Conservation (phyloP, 92 coral and sea anemone genomes). For the Phenganax subtilis region DNA sequence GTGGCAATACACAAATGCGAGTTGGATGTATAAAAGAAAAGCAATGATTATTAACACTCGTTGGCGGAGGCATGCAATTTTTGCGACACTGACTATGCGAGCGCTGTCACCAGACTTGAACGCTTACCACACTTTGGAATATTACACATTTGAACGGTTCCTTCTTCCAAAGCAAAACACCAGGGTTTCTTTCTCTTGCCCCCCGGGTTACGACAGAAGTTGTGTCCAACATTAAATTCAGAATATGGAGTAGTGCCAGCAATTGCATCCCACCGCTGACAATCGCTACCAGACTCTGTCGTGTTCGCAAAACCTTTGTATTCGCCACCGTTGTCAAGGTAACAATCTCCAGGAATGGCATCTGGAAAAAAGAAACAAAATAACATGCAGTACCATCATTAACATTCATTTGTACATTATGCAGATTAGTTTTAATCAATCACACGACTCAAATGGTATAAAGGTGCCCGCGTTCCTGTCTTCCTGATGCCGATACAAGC, state of each 20-base stretch:
- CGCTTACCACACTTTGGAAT: constrained; percentile 82
- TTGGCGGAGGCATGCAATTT: background rate
- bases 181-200: constrained; percentile 80
- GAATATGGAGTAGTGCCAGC: constrained; percentile 57
- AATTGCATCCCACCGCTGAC: constrained; percentile 76
- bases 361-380: constrained; percentile 30
- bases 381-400: background rate
- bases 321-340: constrained; percentile 59
- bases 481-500: background rate
- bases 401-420: background rate
- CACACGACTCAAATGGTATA: too few species aligned
- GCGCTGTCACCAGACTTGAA: too few species aligned
- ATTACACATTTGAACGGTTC: constrained; percentile 64
- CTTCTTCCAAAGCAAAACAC: constrained; percentile 75
- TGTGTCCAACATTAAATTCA: constrained; percentile 75
- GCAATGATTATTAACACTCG: background rate
- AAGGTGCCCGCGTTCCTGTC: background rate
- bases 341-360: constrained; percentile 55
- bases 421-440: too few species aligned
- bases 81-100: background rate
- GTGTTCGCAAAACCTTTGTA: constrained; percentile 79
- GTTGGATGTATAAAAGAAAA: background rate
- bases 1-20: too few species aligned
- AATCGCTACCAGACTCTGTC: constrained; percentile 71
- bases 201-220: constrained; percentile 92